These are phyloP conservation scores for Nymphicus hollandicus DNA, from an alignment of 2,113 vertebrate genomes.

Conservation along the genomic window DNA sequence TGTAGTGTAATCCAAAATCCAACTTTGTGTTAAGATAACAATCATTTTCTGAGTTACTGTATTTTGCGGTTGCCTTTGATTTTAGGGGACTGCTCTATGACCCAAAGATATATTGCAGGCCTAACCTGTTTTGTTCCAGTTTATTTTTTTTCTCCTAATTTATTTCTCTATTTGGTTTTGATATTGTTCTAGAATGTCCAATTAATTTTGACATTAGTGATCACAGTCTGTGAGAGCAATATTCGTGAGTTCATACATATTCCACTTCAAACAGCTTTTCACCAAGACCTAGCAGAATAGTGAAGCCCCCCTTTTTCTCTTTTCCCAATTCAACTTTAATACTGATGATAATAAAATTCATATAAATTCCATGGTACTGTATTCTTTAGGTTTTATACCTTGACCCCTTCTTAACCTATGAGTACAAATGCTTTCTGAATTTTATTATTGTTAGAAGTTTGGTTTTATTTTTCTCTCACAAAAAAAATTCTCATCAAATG, in stretches of 20 bases:
- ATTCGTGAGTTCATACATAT: background rate
- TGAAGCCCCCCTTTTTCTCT: background rate
- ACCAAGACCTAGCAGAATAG: background rate
- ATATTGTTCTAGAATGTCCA: background rate
- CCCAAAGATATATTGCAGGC: background rate
- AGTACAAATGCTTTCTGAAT: slow-evolving; percentile 1
- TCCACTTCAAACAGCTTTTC: background rate
- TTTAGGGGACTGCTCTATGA: background rate
- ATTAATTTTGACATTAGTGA: background rate
- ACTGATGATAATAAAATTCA: background rate
- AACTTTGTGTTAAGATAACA: background rate
- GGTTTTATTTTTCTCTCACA: slow-evolving; percentile 34
- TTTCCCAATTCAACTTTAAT: background rate
- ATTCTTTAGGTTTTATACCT: background rate
- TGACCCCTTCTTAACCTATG: background rate
- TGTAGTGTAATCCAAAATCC: background rate
- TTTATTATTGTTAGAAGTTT: slow-evolving; percentile 1
- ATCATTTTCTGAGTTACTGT: background rate
- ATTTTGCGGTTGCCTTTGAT: background rate
- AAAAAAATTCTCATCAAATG: slow-evolving; percentile 38
- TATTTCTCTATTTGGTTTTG: background rate
- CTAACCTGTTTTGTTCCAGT: background rate
- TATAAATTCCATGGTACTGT: background rate
- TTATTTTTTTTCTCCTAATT: background rate
- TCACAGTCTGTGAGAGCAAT: background rate